Evolutionary conservation across 2,888 invertebrate species (phyloP), one percentile per base, ranked within the genome.

Genomic region (Aphrophora alni): DNA sequence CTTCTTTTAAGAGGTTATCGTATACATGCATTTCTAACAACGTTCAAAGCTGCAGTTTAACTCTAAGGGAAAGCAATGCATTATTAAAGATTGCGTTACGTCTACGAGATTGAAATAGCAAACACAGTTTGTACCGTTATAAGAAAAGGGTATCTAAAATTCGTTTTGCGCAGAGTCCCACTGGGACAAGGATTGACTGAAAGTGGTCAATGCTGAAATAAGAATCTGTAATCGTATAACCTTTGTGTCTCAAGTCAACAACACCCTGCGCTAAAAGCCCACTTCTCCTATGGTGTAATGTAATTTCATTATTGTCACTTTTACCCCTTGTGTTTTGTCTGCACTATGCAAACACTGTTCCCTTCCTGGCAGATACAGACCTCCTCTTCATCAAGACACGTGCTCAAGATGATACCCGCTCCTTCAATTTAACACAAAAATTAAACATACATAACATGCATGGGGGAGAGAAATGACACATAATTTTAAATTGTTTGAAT

Each of bases 231-330:
- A 59, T 59, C 59, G 59, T 59, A 21, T 59, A 59, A 59, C 59
- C 59, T 59, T 59, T 59, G 59, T 59, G 59, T 59, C 59, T 59
- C 59, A 21, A 59, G 59, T 59, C 59, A 59, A 59, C 59, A 59
- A 21, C 59, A 5, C 59, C 59, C 59, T 33, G 33, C 33, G 59
- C 59, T 59, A 59, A 59, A 59, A 59, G 59, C 59, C 59, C 59
- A 59, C 59, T 59, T 59, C 44, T 44, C 44, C 44, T 44, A 44
- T 10, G 14, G 1, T 12, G 14, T 59, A 59, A 59, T 59, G 59
- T 59, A 59, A 59, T 59, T 59, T 59, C 59, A 59, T 59, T 59
- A 59, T 59, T 59, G 59, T 59, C 59, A 59, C 59, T 59, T 59
- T 59, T 59, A 21, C 59, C 59, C 33, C 59, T 59, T 21, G 59